Evolutionary conservation across 2,888 invertebrate species (phyloP), one percentile per base, ranked within the genome.

Genomic region (Dicyrtoma fusca): DNA sequence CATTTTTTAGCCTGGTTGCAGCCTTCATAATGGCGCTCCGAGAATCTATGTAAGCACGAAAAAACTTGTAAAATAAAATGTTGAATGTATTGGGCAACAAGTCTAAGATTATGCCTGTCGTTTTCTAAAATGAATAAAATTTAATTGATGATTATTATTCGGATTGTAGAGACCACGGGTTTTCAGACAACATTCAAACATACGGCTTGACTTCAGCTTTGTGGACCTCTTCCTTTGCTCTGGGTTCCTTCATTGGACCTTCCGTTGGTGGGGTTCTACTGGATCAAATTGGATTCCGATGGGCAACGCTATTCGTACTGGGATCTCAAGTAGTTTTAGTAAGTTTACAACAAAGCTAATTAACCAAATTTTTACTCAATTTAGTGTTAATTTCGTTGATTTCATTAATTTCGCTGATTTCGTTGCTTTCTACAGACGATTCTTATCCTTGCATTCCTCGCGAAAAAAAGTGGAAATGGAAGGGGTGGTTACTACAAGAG

Each of bases 121-220:
- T 44, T 42, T 17, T 53, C 8, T 21, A 6, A 10, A 44, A 61
- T 53, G 17, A 13, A 44, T 6, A 8, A n/a, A 42, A 10, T 42
- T 19, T 1, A 11, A 23, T 69, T 25, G 1, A 45, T 55, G 65
- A 47, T 45, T 6, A 17, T 57, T 51, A 10, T 10, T 13, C 8
- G 21, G 65, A 64, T 71, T 81, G 14, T 83, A 92, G 92, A 81
- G 86, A 87, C 0, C 86, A 88, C 78, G 92, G 92, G 1, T 89
- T 94, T 78, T 90, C 92, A 0, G 92, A 95, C 83, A 91, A 90
- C 75, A 87, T 95, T 77, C 92, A 93, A 82, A 95, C 95, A 0
- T 95, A 93, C 82, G 95, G 95, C 0, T 85, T 95, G 47, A 91
- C 95, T 10, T 94, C 95, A 0, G 95, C 94, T 0, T 86, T 95